Evolutionary conservation across 2,113 vertebrate genomes (phyloP).

Genomic region (Deroptyus accipitrinus): DNA sequence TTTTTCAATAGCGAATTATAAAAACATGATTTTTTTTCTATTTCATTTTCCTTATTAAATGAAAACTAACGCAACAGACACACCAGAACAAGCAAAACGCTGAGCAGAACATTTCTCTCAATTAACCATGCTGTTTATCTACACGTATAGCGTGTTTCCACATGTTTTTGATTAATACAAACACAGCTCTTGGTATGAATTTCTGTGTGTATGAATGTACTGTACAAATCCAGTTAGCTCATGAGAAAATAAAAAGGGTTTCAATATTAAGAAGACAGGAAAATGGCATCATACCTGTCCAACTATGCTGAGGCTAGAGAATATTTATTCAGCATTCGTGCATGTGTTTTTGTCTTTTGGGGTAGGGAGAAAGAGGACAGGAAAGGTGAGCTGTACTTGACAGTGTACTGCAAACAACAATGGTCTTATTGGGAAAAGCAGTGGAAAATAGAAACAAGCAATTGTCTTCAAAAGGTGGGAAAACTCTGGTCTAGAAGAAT

Average conservation of each 20-base stretch:
- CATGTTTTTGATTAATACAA: constrained; percentile 49
- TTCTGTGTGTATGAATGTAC: background rate
- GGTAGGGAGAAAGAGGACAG: background rate
- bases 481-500: background rate
- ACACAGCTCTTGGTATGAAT: constrained; percentile 5
- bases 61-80: background rate
- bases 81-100: background rate
- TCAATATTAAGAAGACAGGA: background rate
- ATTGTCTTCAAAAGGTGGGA: background rate
- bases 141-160: background rate
- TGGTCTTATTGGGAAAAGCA: background rate
- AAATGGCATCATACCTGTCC: background rate
- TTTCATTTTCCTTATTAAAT: background rate
- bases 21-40: background rate
- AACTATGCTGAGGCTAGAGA: background rate
- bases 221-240: background rate
- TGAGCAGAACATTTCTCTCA: constrained; percentile 39
- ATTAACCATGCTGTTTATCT: constrained; percentile 48
- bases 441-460: background rate
- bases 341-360: background rate
- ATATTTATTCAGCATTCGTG: background rate
- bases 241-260: background rate
- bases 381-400: background rate
- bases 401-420: background rate
- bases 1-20: background rate